Evolutionary conservation across 1,140 invertebrate genomes (phyloP).

Genomic region (Drosophila quadrilineata): DNA sequence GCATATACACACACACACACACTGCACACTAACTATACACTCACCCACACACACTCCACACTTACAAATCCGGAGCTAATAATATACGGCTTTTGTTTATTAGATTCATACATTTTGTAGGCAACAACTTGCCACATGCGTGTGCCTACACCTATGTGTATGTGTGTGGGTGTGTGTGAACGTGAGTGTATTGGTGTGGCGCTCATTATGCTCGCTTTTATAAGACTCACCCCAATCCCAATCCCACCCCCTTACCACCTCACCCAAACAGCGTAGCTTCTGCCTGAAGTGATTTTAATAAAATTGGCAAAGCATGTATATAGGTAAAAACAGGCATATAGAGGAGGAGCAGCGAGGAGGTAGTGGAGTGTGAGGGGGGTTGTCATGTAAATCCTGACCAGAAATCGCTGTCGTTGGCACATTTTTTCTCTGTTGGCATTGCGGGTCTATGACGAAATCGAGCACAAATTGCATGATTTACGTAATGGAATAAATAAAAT

Average conservation of each 20-base stretch:
- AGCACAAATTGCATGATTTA: conserved; percentile 80
- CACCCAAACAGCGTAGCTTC: conserved; percentile 16
- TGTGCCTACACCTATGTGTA: neutral
- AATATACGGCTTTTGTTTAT: conserved; percentile 79
- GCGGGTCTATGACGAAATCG: conserved; percentile 66
- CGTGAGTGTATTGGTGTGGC: conserved; percentile 31
- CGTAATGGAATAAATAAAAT: conserved; percentile 81
- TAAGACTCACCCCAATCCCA: conserved; percentile 17
- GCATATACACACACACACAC: conserved; percentile 6
- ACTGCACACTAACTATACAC: too few relatives aligned
- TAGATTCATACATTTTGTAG: conserved; percentile 74
- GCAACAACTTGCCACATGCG: conserved; percentile 55
- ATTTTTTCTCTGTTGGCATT: conserved; percentile 35
- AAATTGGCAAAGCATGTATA: conserved; percentile 73
- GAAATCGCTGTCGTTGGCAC: conserved; percentile 66
- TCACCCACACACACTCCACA: neutral
- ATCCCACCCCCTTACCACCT: neutral
- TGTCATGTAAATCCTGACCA: conserved; percentile 68
- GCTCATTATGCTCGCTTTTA: conserved; percentile 71
- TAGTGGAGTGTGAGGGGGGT: neutral
- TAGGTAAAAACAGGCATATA: conserved; percentile 51
- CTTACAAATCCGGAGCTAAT: conserved; percentile 73
- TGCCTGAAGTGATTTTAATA: conserved; percentile 74
- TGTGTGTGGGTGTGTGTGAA: conserved; percentile 8
- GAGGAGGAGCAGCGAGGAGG: neutral